phyloP scores from a whole-genome alignment of 2,113 vertebrate genomes.

The Azemiops feae region DNA sequence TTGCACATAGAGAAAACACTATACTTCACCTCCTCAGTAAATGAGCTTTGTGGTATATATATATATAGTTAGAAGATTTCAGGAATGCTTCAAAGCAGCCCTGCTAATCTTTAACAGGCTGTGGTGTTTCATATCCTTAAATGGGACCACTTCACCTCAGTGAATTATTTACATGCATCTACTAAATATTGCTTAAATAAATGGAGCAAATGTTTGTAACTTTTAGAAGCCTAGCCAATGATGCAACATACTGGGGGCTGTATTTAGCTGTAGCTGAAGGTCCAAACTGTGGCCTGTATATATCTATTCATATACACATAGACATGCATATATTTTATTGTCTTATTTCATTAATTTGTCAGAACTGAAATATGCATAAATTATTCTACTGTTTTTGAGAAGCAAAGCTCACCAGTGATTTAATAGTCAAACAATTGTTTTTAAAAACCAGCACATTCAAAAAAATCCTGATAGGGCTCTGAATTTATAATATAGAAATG shows the following conservation, averaged over 20 bases:
- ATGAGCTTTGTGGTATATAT: neutral
- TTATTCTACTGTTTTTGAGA: neutral
- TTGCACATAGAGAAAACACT: neutral
- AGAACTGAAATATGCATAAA: neutral
- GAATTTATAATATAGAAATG: neutral
- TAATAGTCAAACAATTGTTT: neutral
- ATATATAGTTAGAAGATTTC: neutral
- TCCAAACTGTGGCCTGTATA: neutral
- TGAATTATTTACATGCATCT: neutral
- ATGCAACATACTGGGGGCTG: neutral
- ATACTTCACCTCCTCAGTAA: neutral
- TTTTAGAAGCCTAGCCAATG: neutral
- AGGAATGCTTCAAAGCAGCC: neutral
- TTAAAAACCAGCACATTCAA: slow-evolving; percentile 5
- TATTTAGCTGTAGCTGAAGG: neutral
- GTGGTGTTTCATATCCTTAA: neutral
- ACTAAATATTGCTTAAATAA: neutral
- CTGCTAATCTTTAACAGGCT: neutral
- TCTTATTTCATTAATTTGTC: neutral
- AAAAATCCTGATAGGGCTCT: neutral
- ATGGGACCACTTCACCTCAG: neutral
- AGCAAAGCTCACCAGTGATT: neutral
- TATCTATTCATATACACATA: neutral
- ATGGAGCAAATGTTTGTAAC: neutral
- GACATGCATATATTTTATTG: neutral